Evolutionary conservation across 2,888 invertebrate species (phyloP).

Genomic region (Dioctria linearis): DNA sequence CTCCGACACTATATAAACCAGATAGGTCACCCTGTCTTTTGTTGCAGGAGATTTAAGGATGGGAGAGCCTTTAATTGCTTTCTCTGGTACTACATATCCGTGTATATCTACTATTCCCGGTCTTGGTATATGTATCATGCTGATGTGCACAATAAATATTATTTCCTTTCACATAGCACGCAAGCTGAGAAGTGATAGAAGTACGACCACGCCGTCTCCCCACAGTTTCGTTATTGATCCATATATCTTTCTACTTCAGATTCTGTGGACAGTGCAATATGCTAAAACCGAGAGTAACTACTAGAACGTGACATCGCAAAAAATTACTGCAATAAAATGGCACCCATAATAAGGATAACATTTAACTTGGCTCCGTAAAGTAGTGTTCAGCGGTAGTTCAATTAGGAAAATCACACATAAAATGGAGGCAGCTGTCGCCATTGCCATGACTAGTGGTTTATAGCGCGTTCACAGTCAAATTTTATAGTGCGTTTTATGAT

Average conservation of each 20-base stretch:
- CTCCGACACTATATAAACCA: neutral
- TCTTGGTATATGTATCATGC: slow-evolving; percentile 30
- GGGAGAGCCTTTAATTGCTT: slow-evolving; percentile 44
- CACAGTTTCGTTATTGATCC: slow-evolving; percentile 33
- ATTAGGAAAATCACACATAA: too few relatives aligned
- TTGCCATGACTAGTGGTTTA: too few relatives aligned
- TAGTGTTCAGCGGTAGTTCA: neutral
- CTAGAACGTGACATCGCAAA: slow-evolving; percentile 36
- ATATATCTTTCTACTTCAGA: slow-evolving; percentile 41
- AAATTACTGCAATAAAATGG: neutral
- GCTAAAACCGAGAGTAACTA: slow-evolving; percentile 16
- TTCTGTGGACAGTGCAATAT: slow-evolving; percentile 14
- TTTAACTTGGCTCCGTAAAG: neutral
- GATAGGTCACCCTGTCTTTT: slow-evolving; percentile 10
- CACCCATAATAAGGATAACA: too few relatives aligned
- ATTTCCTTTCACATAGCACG: slow-evolving; percentile 29
- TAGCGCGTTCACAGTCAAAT: too few relatives aligned
- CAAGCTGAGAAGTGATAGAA: slow-evolving; percentile 17
- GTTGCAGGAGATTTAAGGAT: neutral
- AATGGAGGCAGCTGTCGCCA: too few relatives aligned
- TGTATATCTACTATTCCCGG: neutral
- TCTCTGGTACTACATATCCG: neutral
- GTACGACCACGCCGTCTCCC: neutral
- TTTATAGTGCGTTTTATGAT: too few relatives aligned
- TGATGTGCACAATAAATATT: slow-evolving; percentile 37